Percentiles rank a stretch among this genome's conserved stretches.
These are phyloP conservation scores for Hucho hucho DNA, from an alignment of 2,113 vertebrate genomes.

Conservation along the genomic window DNA sequence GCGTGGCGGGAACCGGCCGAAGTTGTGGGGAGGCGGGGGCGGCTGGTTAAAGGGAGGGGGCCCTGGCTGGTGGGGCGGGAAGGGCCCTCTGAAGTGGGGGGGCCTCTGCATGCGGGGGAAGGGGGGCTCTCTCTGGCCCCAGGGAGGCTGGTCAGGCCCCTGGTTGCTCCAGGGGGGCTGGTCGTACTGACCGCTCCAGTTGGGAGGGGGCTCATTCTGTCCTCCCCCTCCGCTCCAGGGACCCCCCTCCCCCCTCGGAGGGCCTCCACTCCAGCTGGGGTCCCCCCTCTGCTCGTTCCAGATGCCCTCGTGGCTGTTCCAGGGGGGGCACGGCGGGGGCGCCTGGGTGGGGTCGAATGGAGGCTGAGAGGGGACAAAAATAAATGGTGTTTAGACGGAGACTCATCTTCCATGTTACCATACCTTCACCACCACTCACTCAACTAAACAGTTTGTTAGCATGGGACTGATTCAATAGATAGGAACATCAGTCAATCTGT, in stretches of 20 bases:
- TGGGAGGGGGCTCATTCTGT: slow-evolving; percentile 80
- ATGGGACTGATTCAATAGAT: too few species aligned
- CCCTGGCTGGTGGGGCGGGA: slow-evolving; percentile 90
- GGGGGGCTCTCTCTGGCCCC: slow-evolving; percentile 93
- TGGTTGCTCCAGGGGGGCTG: slow-evolving; percentile 91
- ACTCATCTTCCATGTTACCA: too few species aligned
- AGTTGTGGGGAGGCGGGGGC: slow-evolving; percentile 90
- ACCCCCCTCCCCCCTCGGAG: slow-evolving; percentile 79
- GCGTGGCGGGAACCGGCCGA: slow-evolving; percentile 93
- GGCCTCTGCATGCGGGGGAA: slow-evolving; percentile 94
- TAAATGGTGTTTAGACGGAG: not conserved
- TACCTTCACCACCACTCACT: too few species aligned
- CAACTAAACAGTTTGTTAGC: too few species aligned
- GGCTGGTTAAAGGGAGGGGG: slow-evolving; percentile 95
- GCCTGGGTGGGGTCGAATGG: slow-evolving; percentile 82
- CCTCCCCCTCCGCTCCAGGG: slow-evolving; percentile 78
- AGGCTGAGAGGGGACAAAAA: slow-evolving; percentile 54
- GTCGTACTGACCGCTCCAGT: slow-evolving; percentile 90
- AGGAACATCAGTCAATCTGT: too few species aligned
- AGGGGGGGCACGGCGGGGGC: slow-evolving; percentile 93
- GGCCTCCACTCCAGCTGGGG: slow-evolving; percentile 85
- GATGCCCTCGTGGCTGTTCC: slow-evolving; percentile 96
- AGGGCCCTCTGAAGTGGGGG: slow-evolving; percentile 93
- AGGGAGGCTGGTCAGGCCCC: slow-evolving; percentile 87
- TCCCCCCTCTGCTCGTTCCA: slow-evolving; percentile 93